Percentiles rank a stretch among this genome's conserved stretches.
phyloP scores from a whole-genome alignment of 2,113 vertebrate genomes.

The Mustela nigripes region DNA sequence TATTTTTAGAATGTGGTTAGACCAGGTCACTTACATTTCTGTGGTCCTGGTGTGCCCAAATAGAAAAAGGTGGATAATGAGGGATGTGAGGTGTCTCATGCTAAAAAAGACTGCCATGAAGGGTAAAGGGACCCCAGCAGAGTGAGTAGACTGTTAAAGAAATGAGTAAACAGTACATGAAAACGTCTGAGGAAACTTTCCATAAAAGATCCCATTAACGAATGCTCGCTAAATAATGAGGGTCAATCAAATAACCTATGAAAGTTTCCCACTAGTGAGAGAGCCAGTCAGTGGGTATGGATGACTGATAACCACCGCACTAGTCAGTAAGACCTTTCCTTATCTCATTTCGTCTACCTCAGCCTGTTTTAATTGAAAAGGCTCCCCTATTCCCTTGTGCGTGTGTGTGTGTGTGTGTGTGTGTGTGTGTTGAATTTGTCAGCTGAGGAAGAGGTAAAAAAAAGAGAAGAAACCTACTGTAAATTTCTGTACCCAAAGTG shows the following conservation, averaged over 20 bases:
- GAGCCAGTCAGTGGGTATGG: not conserved
- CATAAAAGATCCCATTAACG: not conserved
- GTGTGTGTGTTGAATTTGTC: not conserved
- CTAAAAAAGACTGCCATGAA: not conserved
- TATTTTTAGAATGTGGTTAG: not conserved
- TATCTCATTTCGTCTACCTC: not conserved
- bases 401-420: too few species aligned
- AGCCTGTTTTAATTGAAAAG: not conserved
- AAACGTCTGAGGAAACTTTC: not conserved
- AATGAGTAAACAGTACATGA: not conserved
- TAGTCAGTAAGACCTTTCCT: not conserved
- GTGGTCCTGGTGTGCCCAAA: not conserved
- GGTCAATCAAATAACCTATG: not conserved
- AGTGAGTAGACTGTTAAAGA: not conserved
- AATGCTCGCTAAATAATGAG: not conserved
- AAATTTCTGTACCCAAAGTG: too few species aligned
- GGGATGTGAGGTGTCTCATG: not conserved
- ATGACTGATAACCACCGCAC: not conserved
- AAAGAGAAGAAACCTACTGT: not conserved
- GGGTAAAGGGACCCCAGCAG: not conserved
- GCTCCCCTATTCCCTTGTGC: too few species aligned
- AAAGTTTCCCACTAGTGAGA: not conserved
- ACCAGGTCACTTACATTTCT: not conserved
- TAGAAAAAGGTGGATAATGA: not conserved
- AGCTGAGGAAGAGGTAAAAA: not conserved